Evolutionary conservation across 2,797 vertebrate species (phyloP), one percentile per base, ranked within the genome.

Genomic region (Loris lydekkerianus): DNA sequence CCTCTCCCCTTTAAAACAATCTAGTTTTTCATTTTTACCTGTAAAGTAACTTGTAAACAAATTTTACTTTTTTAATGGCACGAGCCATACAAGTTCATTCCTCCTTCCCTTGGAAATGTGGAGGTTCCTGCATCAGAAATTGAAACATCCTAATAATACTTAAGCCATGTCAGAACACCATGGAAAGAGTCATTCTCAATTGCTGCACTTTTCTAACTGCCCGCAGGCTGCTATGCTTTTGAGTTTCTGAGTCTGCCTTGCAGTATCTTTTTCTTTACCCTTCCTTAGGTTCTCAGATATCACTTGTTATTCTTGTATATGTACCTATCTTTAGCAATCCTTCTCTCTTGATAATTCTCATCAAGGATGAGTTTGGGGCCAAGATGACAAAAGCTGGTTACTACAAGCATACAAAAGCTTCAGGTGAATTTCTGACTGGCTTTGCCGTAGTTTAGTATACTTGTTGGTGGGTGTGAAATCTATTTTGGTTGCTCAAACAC

Each of bases 221-320:
- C 18, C 20, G 18, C 53, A 61, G 34, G 80, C 29, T 37, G 49
- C 60, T 82, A 61, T 58, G 81, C 29, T 92, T 93, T 43, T 90
- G 63, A 77, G 29, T 63, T 70, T 81, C 56, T 65, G 4, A 58
- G 18, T 86, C 43, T 94, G 69, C 15, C 25, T 82, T 46, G 17
- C 63, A 31, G 65, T 60, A 40, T 81, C 73, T 89, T 40, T 85
- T 94, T 94, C 80, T 85, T 89, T 86, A n/a, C 23, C 58, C n/a
- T 77, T 80, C 58, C n/a, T 60, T 82, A 86, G 81, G 10, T 94
- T 92, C 49, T 92, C 73, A 82, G 61, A 86, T 77, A 40, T 82
- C 34, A 72, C 20, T 76, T 72, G 81, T 46, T 82, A 93, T 21
- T 20, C 56, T 14, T 92, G 34, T 46, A 18, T 82, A 13, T 86